Base-by-base conservation (phyloP, 2,113 vertebrate species). In the Electrona antarctica region DNA sequence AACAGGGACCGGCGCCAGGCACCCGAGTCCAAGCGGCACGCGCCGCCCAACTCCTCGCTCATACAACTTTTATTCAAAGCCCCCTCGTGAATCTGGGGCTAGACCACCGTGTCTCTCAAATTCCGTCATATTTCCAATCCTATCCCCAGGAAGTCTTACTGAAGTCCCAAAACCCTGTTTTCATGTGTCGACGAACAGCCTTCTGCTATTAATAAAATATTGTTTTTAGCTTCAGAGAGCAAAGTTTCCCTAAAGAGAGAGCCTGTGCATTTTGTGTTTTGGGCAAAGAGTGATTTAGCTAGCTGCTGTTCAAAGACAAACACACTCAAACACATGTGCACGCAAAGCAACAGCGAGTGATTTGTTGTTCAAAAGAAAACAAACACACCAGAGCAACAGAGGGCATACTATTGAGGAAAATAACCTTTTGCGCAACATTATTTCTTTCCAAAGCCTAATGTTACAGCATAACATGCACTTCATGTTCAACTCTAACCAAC, bases 191-290 rank as follows among this genome's bases (percentile, higher is more conserved):
- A 13, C 78, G 29, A 60, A 70, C 76, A 78, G 74, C 73, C 69
- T 73, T 70, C 69, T 72, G 78, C 71, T 80, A 87, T 77, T 73
- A 84, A 86, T 81, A 84, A 87, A 80, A 77, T 78, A 77, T 80
- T 77, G 73, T 81, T 81, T 75, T 72, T 60, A 68, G 69, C 70
- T 73, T 78, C 52, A 69, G 68, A 88, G 67, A 87, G 87, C 71
- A 88, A 81, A 82, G 55, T 60, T 81, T 77, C 75, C 60, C 79
- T 57, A 28, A 48, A 62, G 84, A 69, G 60, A 64, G 68, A 74
- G 46, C 12, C 48, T 62, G 51, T 29, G 52, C 71, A 56, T 21
- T 21, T 21, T 21, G 57, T 14, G 15, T 41, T 41, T 41, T 9
- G 33, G 21, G 8, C 57, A 6, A 13, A 6, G 64, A 81, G 60